Evolutionary conservation across 2,888 invertebrate species (phyloP), one percentile per base, ranked within the genome.

Genomic region (Crocallis elinguaria): DNA sequence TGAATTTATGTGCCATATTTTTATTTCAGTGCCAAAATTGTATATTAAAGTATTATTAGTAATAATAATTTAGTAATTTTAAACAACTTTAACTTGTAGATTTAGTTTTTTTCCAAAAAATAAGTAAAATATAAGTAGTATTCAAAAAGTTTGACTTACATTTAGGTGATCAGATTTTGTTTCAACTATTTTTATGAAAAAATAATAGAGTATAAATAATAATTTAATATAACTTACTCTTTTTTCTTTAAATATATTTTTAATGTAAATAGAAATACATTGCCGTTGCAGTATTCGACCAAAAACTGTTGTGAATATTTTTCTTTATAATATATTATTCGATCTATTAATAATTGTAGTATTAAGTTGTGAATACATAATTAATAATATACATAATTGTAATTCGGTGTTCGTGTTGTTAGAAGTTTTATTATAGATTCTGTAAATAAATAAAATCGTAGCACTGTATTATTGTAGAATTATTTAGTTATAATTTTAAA

Each of bases 261-360:
- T 64, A 59, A 57, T 73, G 69, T 75, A 74, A 66, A 75, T 73
- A 75, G 4, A 42, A 55, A 49, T 16, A 61, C 62, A 70, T 79
- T 73, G 64, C 79, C 81, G 70, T 71, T 66, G 56, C 85, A 86
- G 83, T 88, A 85, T 86, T 86, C 62, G 85, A 88, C 83, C 82
- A 86, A 83, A 66, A 76, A 69, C 68, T 75, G 75, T 77, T 84
- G 81, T 86, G 73, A 76, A 82, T 79, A 79, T 73, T 70, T 53
- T 69, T 68, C 72, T 60, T n/a, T n/a, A n/a, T n/a, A n/a, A n/a
- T 55, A 43, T 36, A 44, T 39, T 53, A 39, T 36, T 39, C 14
- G 42, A 39, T 41, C 9, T 39, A 45, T 33, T 19, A 39, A 51
- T 43, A 57, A 44, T 62, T n/a, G n/a, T n/a, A 63, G 50, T 56